Evolutionary conservation across 2,797 vertebrate genomes (phyloP).

Genomic region (Cetoscarus ocellatus): DNA sequence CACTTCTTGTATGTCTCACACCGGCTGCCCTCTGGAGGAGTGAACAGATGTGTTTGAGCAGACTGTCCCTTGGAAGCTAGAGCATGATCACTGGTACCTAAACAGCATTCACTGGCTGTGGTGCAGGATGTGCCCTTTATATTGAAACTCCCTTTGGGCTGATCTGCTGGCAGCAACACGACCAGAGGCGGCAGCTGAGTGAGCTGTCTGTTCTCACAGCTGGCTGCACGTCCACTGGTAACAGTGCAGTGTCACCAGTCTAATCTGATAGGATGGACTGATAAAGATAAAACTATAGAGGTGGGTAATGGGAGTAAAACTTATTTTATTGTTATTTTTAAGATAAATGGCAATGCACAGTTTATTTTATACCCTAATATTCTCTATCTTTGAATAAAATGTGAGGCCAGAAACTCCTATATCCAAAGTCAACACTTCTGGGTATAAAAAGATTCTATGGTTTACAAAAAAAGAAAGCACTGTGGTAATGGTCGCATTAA

Average conservation of each 20-base stretch:
- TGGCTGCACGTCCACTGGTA: constrained; percentile 10
- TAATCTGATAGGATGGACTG: constrained; percentile 3
- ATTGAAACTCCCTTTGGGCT: constrained; percentile 14
- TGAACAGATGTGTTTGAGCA: constrained; percentile 37
- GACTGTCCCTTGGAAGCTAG: constrained; percentile 32
- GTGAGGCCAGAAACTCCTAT: no score
- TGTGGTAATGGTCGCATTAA: no score
- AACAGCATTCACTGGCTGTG: constrained; percentile 16
- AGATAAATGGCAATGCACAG: no score
- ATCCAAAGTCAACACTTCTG: no score
- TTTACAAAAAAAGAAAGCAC: no score
- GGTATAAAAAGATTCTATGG: no score
- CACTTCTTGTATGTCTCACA: constrained; percentile 20
- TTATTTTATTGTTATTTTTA: no score
- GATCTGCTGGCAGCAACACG: constrained; percentile 26
- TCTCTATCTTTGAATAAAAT: no score
- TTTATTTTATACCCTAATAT: no score
- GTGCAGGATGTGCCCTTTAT: constrained; percentile 43
- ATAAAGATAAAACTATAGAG: not conserved
- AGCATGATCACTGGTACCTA: constrained; percentile 22
- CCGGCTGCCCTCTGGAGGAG: constrained; percentile 25
- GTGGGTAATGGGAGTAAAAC: no score
- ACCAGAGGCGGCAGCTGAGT: constrained; percentile 33
- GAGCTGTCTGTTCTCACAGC: constrained; percentile 28
- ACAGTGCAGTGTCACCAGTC: constrained; percentile 7